A percentile compares a stretch with the other conserved stretches of the same genome.
Evolutionary conservation across 2,113 vertebrate species (phyloP).

Genomic region (Uria lomvia): DNA sequence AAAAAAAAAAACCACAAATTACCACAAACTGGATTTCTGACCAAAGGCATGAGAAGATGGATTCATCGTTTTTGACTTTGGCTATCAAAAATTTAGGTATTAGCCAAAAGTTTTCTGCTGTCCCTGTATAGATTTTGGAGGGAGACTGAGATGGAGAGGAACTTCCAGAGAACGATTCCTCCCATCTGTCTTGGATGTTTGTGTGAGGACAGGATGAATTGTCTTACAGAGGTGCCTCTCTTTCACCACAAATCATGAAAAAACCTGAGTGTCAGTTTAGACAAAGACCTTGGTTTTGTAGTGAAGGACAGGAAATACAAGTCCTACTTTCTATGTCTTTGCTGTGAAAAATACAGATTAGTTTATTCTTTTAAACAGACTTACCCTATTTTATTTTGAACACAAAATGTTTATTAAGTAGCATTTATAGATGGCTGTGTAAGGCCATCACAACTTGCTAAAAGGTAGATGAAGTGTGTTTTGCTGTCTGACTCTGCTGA

Average conservation of each 20-base stretch:
- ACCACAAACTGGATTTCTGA: neutral
- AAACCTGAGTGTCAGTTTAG: neutral
- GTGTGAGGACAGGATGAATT: neutral
- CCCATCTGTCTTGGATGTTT: neutral
- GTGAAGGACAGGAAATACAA: neutral
- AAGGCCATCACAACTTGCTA: neutral
- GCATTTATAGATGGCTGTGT: neutral
- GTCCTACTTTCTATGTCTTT: neutral
- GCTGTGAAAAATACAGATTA: neutral
- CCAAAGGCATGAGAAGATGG: neutral
- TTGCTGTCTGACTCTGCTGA: neutral
- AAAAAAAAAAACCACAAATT: neutral
- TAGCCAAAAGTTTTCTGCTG: neutral
- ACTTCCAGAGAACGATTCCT: neutral
- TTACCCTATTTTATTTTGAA: neutral
- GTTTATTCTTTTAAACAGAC: neutral
- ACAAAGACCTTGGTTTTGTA: neutral
- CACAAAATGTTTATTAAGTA: neutral
- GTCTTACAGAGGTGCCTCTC: neutral
- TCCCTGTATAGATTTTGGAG: neutral
- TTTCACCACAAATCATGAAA: neutral
- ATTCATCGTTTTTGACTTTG: neutral
- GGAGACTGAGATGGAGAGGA: neutral
- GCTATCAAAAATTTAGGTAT: neutral
- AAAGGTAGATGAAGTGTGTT: neutral